Percentiles rank a stretch among this genome's conserved stretches.
phyloP scores from a whole-genome alignment of 2,888 invertebrate genomes.

The Stegana nigrithorax region DNA sequence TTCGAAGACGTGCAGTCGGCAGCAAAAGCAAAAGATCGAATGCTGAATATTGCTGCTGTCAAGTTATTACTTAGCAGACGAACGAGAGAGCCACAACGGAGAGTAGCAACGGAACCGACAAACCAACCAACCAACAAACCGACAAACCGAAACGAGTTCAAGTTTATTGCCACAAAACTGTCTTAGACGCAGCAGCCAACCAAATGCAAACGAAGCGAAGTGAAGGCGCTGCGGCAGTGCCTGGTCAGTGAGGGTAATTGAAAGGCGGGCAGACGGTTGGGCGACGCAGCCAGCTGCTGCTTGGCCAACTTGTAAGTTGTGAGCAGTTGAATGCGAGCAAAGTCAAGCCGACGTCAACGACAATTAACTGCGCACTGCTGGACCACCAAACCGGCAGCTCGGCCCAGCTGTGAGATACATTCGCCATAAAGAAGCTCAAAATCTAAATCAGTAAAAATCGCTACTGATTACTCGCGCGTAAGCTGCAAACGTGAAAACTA shows the following conservation, averaged over 20 bases:
- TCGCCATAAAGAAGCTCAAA: background rate
- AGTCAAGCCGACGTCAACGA: constrained; percentile 50
- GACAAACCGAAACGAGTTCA: constrained; percentile 53
- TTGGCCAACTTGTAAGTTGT: background rate
- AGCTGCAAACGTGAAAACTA: background rate
- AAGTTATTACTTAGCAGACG: constrained; percentile 19
- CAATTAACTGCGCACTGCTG: constrained; percentile 43
- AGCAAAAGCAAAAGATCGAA: background rate
- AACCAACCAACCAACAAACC: constrained; percentile 43
- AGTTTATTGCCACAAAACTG: constrained; percentile 50
- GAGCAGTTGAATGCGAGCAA: constrained; percentile 16
- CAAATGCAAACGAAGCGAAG: background rate
- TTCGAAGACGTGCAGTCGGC: background rate
- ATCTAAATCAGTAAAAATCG: background rate
- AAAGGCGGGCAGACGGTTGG: background rate
- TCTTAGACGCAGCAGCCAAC: background rate
- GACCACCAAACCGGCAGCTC: constrained; percentile 2
- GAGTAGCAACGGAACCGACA: too few species aligned
- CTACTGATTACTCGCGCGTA: background rate
- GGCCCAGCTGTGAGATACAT: background rate
- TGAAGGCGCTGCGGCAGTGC: constrained; percentile 32
- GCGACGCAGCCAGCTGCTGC: background rate
- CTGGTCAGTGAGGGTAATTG: background rate
- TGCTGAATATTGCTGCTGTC: background rate
- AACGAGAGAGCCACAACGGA: too few species aligned